Percentiles rank a stretch among this genome's conserved stretches.
Conservation (phyloP, 2,888 invertebrate genomes). For the Drosophila nigricruria region DNA sequence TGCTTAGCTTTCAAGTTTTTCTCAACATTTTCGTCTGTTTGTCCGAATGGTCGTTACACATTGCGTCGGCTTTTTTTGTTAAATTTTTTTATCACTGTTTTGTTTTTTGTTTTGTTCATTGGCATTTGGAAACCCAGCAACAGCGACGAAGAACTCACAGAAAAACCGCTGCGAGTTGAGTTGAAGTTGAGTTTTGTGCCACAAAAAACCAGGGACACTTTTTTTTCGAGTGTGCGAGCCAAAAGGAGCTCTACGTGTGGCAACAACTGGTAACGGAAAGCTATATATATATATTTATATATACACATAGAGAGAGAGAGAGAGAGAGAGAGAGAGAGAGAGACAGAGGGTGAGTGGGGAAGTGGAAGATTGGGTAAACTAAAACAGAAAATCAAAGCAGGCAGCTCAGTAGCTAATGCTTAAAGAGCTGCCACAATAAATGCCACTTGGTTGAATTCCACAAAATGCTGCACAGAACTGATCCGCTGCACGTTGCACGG, state of each 20-base stretch:
- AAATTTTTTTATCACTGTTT: slow-evolving; percentile 17
- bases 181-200: slow-evolving; percentile 36
- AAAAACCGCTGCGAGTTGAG: slow-evolving; percentile 46
- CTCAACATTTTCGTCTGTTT: slow-evolving; percentile 57
- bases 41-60: slow-evolving; percentile 49
- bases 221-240: slow-evolving; percentile 35
- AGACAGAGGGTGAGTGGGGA: background rate
- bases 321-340: background rate
- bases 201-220: slow-evolving; percentile 47
- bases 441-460: slow-evolving; percentile 48
- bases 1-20: slow-evolving; percentile 47
- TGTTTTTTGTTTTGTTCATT: slow-evolving; percentile 42
- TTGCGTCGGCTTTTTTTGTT: slow-evolving; percentile 39
- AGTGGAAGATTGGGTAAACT: background rate
- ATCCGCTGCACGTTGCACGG: slow-evolving; percentile 41
- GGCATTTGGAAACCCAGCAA: slow-evolving; percentile 76
- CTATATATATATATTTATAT: no score
- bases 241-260: slow-evolving; percentile 36
- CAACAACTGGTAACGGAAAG: slow-evolving; percentile 29
- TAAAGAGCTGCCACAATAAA: slow-evolving; percentile 50
- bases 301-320: background rate
- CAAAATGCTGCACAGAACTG: slow-evolving; percentile 31
- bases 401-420: slow-evolving; percentile 32
- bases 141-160: slow-evolving; percentile 39
- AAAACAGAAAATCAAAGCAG: slow-evolving; percentile 22